Percentiles rank a stretch among this genome's conserved stretches.
These are phyloP conservation scores for Embiotoca jacksoni DNA, from an alignment of 2,113 vertebrate genomes.

Conservation along the genomic window DNA sequence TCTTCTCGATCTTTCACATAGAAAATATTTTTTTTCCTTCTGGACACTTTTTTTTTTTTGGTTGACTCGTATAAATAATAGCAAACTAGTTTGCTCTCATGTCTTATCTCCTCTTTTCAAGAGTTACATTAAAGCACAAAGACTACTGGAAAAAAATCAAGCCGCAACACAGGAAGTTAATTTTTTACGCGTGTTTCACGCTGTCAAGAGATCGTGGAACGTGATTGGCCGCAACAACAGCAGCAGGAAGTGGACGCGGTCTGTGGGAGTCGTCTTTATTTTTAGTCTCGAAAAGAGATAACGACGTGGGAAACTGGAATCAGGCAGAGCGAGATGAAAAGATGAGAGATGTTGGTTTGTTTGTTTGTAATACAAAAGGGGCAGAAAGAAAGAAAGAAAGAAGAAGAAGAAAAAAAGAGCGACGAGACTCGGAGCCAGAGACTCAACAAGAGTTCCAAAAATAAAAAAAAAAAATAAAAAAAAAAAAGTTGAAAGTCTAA, in stretches of 20 bases:
- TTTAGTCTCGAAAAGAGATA: conserved; percentile 49
- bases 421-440: not conserved
- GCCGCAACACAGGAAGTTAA: conserved; percentile 15
- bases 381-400: not conserved
- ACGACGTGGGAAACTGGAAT: conserved; percentile 36
- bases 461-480: not conserved
- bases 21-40: too few relatives aligned
- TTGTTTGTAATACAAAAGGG: too few relatives aligned
- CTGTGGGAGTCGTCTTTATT: conserved; percentile 46
- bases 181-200: not conserved
- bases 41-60: too few relatives aligned
- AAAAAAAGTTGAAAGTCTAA: conserved; percentile 11
- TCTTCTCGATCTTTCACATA: too few relatives aligned
- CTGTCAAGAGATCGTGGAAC: conserved; percentile 20
- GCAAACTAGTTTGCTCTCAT: too few relatives aligned
- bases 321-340: not conserved
- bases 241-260: conserved; percentile 12
- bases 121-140: too few relatives aligned
- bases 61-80: too few relatives aligned
- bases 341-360: conserved; percentile 18
- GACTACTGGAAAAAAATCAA: conserved; percentile 10
- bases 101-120: too few relatives aligned
- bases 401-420: not conserved
- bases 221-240: conserved; percentile 27
- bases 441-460: not conserved